A percentile compares a stretch with the other conserved stretches of the same genome.
Conservation (phyloP, 2,888 invertebrate genomes). For the Mesoligia furuncula region DNA sequence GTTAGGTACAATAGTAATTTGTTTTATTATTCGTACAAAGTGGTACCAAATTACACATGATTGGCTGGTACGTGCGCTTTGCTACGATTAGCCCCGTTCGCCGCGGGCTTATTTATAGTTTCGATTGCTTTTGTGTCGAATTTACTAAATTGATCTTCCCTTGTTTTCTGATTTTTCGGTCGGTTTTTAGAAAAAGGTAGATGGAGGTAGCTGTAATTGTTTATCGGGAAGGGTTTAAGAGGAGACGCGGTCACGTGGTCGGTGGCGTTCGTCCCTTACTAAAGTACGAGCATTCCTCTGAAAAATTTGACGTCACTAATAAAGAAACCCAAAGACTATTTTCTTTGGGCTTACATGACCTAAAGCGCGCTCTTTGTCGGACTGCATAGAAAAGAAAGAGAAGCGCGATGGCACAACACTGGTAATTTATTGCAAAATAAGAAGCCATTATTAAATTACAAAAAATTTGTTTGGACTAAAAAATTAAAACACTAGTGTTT, state of each 20-base stretch:
- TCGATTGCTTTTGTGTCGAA: slow-evolving; percentile 67
- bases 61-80: slow-evolving; percentile 72
- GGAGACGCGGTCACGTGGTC: background rate
- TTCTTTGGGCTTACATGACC: too few species aligned
- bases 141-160: slow-evolving; percentile 64
- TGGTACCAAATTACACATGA: slow-evolving; percentile 88
- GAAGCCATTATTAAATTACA: too few species aligned
- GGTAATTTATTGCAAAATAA: too few species aligned
- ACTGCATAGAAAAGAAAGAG: too few species aligned
- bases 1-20: slow-evolving; percentile 78
- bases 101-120: slow-evolving; percentile 75
- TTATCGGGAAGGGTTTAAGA: background rate
- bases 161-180: slow-evolving; percentile 54
- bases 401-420: too few species aligned
- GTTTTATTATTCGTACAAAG: slow-evolving; percentile 87
- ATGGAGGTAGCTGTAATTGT: slow-evolving; percentile 11
- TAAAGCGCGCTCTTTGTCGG: too few species aligned
- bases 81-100: slow-evolving; percentile 69
- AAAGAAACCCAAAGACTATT: too few species aligned
- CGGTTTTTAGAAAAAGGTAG: slow-evolving; percentile 31
- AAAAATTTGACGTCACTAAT: too few species aligned
- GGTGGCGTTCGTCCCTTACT: background rate
- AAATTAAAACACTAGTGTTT: too few species aligned
- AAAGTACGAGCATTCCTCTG: background rate
- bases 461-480: too few species aligned